Conservation (phyloP, 2,797 vertebrate species). For the Myripristis jacobus region DNA sequence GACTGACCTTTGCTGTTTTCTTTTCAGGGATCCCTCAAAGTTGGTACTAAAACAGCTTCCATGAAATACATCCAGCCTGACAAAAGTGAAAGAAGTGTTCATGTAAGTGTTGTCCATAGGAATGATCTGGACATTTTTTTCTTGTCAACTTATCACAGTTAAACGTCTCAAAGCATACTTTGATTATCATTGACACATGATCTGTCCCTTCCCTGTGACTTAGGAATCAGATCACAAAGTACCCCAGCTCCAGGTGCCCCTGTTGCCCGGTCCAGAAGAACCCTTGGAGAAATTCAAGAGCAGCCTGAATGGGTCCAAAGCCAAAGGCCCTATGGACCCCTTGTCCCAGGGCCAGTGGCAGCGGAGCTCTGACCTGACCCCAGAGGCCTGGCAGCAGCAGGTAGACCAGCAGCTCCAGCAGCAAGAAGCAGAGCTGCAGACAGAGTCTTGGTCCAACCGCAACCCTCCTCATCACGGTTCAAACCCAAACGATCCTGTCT, state of each 20-base stretch:
- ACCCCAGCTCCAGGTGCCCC: constrained; percentile 65
- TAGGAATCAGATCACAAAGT: constrained; percentile 75
- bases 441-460: constrained; percentile 75
- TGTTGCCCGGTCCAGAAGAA: constrained; percentile 69
- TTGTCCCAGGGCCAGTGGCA: constrained; percentile 74
- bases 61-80: constrained; percentile 84
- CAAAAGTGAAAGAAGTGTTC: constrained; percentile 67
- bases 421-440: constrained; percentile 73
- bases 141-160: background rate
- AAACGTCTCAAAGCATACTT: background rate
- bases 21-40: constrained; percentile 86
- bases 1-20: constrained; percentile 53
- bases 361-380: constrained; percentile 84
- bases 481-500: constrained; percentile 72
- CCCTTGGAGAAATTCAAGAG: constrained; percentile 57
- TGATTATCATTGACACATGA: background rate
- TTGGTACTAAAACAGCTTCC: constrained; percentile 83
- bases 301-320: constrained; percentile 59
- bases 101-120: constrained; percentile 68
- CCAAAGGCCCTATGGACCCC: constrained; percentile 59
- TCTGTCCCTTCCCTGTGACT: constrained; percentile 5
- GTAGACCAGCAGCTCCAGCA: constrained; percentile 83
- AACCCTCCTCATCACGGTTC: constrained; percentile 59
- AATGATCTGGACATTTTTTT: background rate
- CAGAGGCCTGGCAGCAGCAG: constrained; percentile 87